A percentile compares a stretch with the other conserved stretches of the same genome.
Evolutionary conservation across 37 sponge, comb jelly and placozoan genomes (phyloP).

Genomic region (Ephydatia muelleri): DNA sequence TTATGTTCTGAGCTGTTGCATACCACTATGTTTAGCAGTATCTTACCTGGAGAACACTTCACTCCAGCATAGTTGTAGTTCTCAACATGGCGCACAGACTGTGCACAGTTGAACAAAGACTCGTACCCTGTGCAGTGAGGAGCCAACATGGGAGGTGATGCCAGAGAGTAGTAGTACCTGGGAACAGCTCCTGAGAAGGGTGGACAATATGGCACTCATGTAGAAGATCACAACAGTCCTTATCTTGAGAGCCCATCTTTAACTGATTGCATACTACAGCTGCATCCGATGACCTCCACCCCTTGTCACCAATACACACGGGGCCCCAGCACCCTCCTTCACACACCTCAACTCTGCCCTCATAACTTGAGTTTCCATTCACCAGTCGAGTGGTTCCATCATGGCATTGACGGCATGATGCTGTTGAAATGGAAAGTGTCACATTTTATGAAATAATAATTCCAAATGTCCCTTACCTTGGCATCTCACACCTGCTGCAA

Average conservation of each 20-base stretch:
- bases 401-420: neutral
- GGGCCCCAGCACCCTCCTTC: neutral
- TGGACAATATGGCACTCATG: neutral
- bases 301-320: neutral
- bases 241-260: neutral
- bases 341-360: neutral
- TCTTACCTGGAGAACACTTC: neutral
- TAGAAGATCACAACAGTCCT: neutral
- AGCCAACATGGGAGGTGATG: neutral
- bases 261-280: neutral
- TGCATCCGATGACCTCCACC: neutral
- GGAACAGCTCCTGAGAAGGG: neutral
- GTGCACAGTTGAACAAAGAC: neutral
- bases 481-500: neutral
- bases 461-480: too few relatives aligned
- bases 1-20: too few relatives aligned
- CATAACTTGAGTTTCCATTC: neutral
- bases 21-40: too few relatives aligned
- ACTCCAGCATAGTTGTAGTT: neutral
- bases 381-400: neutral
- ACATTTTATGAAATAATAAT: too few relatives aligned
- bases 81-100: neutral
- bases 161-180: neutral
- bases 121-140: neutral
- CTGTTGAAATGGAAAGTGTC: neutral